A percentile compares a stretch with the other conserved stretches of the same genome.
phyloP scores from a whole-genome alignment of 2,888 invertebrate species.

The Rhagium mordax region DNA sequence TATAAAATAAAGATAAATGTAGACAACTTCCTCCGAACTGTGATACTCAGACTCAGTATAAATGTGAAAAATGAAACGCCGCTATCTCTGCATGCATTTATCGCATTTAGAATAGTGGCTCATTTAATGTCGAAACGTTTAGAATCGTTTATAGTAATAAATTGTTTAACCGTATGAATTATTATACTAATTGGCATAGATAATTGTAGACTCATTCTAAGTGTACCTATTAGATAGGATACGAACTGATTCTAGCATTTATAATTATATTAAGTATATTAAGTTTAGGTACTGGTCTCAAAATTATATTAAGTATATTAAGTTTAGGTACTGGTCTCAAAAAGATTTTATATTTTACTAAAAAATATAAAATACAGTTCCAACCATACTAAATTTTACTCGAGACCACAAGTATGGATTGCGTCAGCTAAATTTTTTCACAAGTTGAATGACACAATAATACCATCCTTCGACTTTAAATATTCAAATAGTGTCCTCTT shows the following conservation, averaged over 20 bases:
- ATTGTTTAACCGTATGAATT: background rate
- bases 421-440: background rate
- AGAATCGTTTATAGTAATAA: background rate
- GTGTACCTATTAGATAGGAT: too few relatives aligned
- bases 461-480: background rate
- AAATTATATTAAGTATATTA: too few relatives aligned
- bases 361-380: too few relatives aligned
- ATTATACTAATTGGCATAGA: background rate
- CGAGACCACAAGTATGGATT: too few relatives aligned
- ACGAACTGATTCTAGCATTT: too few relatives aligned
- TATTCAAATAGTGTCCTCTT: background rate
- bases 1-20: background rate
- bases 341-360: too few relatives aligned
- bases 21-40: too few relatives aligned
- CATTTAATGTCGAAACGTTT: background rate
- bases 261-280: too few relatives aligned
- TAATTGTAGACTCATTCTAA: background rate
- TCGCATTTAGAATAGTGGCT: background rate
- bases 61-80: background rate
- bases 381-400: background rate
- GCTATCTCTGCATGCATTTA: background rate
- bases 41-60: background rate
- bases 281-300: too few relatives aligned
- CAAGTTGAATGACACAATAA: background rate
- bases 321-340: too few relatives aligned